phyloP scores from a whole-genome alignment of 2,888 invertebrate species.

The Barypeithes pellucidus region DNA sequence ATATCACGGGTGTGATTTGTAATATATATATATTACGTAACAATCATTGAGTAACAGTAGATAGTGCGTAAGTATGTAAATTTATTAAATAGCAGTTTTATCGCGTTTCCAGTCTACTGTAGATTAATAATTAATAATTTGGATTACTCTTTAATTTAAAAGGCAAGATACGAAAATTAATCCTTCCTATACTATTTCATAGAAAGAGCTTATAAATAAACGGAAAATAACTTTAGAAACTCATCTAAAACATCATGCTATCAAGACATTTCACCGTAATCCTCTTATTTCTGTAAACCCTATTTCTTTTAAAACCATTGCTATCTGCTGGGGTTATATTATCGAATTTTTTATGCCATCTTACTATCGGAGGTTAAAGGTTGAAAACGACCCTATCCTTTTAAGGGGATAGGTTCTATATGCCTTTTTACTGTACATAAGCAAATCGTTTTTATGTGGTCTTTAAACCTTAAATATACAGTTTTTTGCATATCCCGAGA shows the following conservation, averaged over 20 bases:
- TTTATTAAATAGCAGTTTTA: too few relatives aligned
- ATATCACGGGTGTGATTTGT: too few relatives aligned
- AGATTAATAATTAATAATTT: too few relatives aligned
- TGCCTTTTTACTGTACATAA: constrained; percentile 21
- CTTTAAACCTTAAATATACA: constrained; percentile 10
- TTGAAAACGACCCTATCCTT: constrained; percentile 32
- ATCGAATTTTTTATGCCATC: constrained; percentile 1
- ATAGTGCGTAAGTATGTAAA: too few relatives aligned
- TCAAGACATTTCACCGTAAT: not conserved
- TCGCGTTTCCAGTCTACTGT: too few relatives aligned
- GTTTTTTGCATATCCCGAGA: not conserved
- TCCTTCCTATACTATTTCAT: too few relatives aligned
- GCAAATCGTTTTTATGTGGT: constrained; percentile 34
- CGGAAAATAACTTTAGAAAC: not conserved
- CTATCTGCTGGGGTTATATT: constrained; percentile 2
- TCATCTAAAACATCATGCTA: not conserved
- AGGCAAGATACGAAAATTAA: too few relatives aligned
- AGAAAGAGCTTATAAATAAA: not conserved
- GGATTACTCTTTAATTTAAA: too few relatives aligned
- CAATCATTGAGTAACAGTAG: too few relatives aligned
- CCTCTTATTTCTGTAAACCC: not conserved
- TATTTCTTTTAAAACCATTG: not conserved
- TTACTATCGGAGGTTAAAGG: constrained; percentile 31
- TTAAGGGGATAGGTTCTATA: constrained; percentile 26
- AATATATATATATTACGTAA: too few relatives aligned